Percentiles rank a stretch among this genome's conserved stretches.
phyloP scores from a whole-genome alignment of 2,113 vertebrate genomes.

The Calypte anna region DNA sequence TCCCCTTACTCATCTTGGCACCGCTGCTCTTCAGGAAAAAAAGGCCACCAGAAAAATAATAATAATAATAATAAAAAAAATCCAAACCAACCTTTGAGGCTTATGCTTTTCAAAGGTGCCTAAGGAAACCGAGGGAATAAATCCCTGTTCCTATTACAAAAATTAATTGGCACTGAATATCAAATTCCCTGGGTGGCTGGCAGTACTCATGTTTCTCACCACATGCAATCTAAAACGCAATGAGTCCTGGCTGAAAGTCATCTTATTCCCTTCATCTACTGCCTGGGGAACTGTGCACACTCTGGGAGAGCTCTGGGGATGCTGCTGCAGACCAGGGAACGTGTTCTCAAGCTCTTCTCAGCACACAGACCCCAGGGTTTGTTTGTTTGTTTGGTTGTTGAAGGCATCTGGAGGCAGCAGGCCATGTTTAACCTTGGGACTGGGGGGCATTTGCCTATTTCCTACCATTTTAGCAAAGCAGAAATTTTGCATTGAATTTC shows the following conservation, averaged over 20 bases:
- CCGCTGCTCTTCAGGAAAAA: not conserved
- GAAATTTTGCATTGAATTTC: not conserved
- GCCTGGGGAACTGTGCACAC: not conserved
- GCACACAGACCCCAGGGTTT: not conserved
- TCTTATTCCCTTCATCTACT: not conserved
- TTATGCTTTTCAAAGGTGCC: not conserved
- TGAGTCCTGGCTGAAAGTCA: not conserved
- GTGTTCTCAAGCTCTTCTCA: not conserved
- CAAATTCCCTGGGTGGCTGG: not conserved
- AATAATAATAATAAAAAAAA: too few relatives aligned
- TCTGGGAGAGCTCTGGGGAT: not conserved
- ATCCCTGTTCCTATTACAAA: slow-evolving; percentile 28
- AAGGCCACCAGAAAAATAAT: not conserved
- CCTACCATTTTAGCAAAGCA: not conserved
- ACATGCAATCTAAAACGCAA: not conserved
- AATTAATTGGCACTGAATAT: slow-evolving; percentile 62
- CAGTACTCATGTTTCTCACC: not conserved
- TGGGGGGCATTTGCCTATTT: not conserved
- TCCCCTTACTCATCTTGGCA: not conserved
- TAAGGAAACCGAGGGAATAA: not conserved
- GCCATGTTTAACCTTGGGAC: not conserved
- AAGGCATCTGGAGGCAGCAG: slow-evolving; percentile 37
- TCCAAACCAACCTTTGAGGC: not conserved
- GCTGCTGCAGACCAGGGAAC: not conserved
- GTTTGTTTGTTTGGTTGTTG: not conserved